Base-by-base conservation (phyloP, 1,140 invertebrate species). In the Wasmannia auropunctata region DNA sequence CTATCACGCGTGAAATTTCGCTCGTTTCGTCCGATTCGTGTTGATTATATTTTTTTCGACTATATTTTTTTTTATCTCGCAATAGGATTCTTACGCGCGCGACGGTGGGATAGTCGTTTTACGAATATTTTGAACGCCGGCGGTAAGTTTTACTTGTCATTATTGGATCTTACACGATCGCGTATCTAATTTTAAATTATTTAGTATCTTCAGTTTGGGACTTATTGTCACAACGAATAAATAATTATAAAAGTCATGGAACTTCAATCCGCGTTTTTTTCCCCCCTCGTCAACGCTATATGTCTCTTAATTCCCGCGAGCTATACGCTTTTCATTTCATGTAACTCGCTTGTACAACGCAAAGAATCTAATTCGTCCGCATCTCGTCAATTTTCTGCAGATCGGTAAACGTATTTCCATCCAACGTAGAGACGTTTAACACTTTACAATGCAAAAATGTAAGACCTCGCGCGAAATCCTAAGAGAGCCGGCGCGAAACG, bases 391-490 rank as follows among this genome's bases (percentile, higher is more conserved):
- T 63, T 43, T 63, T 43, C 40, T n/a, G 11, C 3, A 19, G 56
- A 31, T 34, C 60, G 25, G 25, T 31, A 77, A 77, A 77, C 40
- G 75, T 77, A 77, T 63, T 63, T 51, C 58, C 40, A 40, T 28
- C 5, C 56, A 60, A 22, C 19, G 22, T 56, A 63, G 75, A 63
- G 56, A 46, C 74, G 56, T 62, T 77, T 77, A 77, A 77, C 56
- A 77, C 37, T 74, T 83, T 72, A 72, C 67, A 43, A 72, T 22
- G 37, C 37, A 88, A 81, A 90, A 89, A 92, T 85, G 86, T 86
- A 90, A 90, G 88, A 88, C 76, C 34, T 37, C 25, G 86, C 74
- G 87, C 67, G 79, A 92, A 92, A 92, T 92, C 91, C 91, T 90
- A 56, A 51, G 87, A 80, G 90, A 87, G 70, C 62, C 85, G 86